phyloP scores from a whole-genome alignment of 2,113 vertebrate genomes.

The Tachycineta bicolor region DNA sequence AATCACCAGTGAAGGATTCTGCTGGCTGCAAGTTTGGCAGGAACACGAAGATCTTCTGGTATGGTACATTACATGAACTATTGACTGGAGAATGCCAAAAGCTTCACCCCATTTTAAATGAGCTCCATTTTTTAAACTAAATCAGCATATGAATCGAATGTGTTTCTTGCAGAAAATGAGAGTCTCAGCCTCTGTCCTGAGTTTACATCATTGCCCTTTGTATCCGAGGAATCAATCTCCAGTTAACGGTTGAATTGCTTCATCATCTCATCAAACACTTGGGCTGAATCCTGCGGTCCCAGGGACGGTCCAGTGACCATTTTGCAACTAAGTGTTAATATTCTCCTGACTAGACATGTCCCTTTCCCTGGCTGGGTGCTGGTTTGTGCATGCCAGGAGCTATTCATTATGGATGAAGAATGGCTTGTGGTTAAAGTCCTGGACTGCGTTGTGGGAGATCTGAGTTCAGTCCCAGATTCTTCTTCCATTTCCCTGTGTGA shows the following conservation, averaged over 20 bases:
- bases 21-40: conserved; percentile 64
- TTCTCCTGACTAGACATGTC: conserved; percentile 33
- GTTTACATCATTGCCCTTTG: conserved; percentile 29
- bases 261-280: neutral
- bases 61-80: conserved; percentile 51
- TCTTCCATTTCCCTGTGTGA: conserved; percentile 40
- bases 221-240: neutral
- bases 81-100: conserved; percentile 46
- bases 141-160: conserved; percentile 1
- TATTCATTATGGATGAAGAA: conserved; percentile 53
- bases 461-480: conserved; percentile 49
- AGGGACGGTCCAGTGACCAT: neutral
- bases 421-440: conserved; percentile 46
- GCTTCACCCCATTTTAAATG: conserved; percentile 53
- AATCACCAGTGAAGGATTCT: conserved; percentile 55
- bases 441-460: conserved; percentile 57
- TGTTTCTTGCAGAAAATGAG: conserved; percentile 30
- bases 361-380: conserved; percentile 38
- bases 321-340: conserved; percentile 23
- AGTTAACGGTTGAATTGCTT: conserved; percentile 36
- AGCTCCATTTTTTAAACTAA: conserved; percentile 43
- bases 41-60: conserved; percentile 56
- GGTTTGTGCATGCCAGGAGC: conserved; percentile 32
- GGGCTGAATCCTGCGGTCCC: neutral
- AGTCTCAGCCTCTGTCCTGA: neutral